These are phyloP conservation scores for Microcebus lehilahytsara DNA, from an alignment of 2,113 vertebrate genomes.

Conservation along the genomic window DNA sequence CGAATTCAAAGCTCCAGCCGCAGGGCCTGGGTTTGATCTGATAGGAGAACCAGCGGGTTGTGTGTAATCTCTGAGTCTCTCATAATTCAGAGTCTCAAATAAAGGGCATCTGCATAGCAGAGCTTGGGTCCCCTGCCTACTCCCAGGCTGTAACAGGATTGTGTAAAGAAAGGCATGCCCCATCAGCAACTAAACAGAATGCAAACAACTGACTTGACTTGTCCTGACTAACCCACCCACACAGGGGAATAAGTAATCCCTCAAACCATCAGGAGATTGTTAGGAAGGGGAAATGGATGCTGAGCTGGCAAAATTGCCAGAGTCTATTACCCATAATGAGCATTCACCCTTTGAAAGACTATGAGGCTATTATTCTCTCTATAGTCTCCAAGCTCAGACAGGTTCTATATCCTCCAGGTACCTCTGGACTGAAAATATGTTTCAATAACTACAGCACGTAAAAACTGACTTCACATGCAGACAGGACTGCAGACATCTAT, in stretches of 20 bases:
- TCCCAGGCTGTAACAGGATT: neutral
- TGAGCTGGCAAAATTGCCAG: neutral
- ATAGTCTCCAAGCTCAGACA: neutral
- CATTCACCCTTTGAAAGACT: neutral
- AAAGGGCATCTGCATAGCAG: too few species aligned
- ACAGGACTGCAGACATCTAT: neutral
- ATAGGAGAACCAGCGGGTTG: neutral
- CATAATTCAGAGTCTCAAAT: neutral
- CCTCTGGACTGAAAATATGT: neutral
- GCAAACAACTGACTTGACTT: neutral
- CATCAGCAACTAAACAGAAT: neutral
- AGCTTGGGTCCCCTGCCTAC: neutral
- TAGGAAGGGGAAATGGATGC: neutral
- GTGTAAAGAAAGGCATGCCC: neutral
- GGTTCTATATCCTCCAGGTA: neutral
- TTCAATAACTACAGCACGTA: neutral
- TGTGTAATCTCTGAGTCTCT: neutral
- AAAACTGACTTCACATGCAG: neutral
- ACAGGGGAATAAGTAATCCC: neutral
- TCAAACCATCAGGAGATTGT: neutral
- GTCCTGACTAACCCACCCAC: neutral
- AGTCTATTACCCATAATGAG: neutral
- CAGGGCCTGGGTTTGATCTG: neutral
- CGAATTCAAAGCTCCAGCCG: too few species aligned
- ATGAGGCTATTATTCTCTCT: neutral